Conservation (phyloP, 2,888 invertebrate species). For the Blastobasis adustella region DNA sequence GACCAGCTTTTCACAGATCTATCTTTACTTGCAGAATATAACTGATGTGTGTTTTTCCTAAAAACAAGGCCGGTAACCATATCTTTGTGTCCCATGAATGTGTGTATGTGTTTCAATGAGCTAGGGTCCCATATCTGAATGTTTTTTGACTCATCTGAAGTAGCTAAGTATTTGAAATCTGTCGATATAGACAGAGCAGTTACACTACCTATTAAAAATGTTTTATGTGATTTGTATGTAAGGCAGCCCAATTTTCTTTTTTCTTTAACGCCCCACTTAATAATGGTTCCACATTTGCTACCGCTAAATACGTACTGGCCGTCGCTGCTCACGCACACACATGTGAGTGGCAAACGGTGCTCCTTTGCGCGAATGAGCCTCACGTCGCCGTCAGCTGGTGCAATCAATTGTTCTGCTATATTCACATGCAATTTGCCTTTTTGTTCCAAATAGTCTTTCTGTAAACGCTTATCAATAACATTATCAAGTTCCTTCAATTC, state of each 20-base stretch:
- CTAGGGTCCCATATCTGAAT: constrained; percentile 90
- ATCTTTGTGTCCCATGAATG: constrained; percentile 86
- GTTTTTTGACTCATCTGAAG: constrained; percentile 66
- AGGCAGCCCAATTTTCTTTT: constrained; percentile 76
- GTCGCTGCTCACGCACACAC: constrained; percentile 85
- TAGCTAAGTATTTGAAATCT: constrained; percentile 87
- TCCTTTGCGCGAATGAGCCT: constrained; percentile 81
- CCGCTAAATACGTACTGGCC: constrained; percentile 84
- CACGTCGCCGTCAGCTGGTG: constrained; percentile 44
- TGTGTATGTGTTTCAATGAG: constrained; percentile 84
- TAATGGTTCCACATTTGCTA: constrained; percentile 90
- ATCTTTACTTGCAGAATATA: constrained; percentile 87
- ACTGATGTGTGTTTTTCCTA: constrained; percentile 87
- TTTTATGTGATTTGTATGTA: constrained; percentile 60
- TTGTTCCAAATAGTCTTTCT: constrained; percentile 90
- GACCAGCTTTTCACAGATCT: constrained; percentile 95
- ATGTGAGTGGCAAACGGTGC: constrained; percentile 86
- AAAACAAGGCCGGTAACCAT: constrained; percentile 86
- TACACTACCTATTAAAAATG: constrained; percentile 66
- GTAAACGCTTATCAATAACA: constrained; percentile 83
- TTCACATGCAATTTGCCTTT: constrained; percentile 85
- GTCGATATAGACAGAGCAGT: constrained; percentile 82
- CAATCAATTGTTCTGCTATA: constrained; percentile 77
- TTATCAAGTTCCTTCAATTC: constrained; percentile 78
- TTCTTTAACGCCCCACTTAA: constrained; percentile 87